Base-by-base conservation (phyloP, 2,797 vertebrate genomes). In the Naso thynnoides region DNA sequence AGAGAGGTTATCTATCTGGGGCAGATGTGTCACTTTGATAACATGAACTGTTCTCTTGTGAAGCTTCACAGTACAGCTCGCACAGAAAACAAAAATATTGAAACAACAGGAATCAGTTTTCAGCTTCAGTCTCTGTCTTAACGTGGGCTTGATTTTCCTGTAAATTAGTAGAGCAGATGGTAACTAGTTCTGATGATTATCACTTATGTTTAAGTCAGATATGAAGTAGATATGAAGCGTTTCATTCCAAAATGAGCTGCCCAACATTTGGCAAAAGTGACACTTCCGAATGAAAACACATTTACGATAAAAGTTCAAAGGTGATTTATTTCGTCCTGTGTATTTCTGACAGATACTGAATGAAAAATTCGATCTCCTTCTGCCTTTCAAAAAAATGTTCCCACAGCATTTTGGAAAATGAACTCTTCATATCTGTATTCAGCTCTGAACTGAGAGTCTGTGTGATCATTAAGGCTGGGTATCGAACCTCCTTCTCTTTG, bases 91-190 rank as follows among this genome's bases (percentile, higher is more conserved):
- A 5, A 42, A 13, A 42, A 18, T 6, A 18, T 13, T 15, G 41
- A 45, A 44, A 41, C 53, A 39, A 64, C 72, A 76, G 54, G 44
- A 58, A 48, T 67, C 66, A 67, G 64, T 5, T 41, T 70, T 74
- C 62, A 68, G 72, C 69, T 67, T 74, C 55, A 31, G 76, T 60
- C 39, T 76, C 61, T 33, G 61, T 78, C 62, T 42, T 41, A 45
- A 48, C n/a, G 41, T 61, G 66, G 76, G 56, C 66, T 68, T 70
- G n/a, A 50, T 84, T 65, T 52, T 70, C 65, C 72, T 76, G 70
- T 78, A 67, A 62, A 79, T 71, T 59, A 82, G 57, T 57, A 80
- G 85, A 86, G 75, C 86, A 89, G 79, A 86, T 86, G 81, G 81
- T 45, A 33, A 54, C 79, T 70, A 70, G 70, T 63, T 63, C 54